phyloP scores from a whole-genome alignment of 2,113 vertebrate genomes.

The Eurystomus gularis region DNA sequence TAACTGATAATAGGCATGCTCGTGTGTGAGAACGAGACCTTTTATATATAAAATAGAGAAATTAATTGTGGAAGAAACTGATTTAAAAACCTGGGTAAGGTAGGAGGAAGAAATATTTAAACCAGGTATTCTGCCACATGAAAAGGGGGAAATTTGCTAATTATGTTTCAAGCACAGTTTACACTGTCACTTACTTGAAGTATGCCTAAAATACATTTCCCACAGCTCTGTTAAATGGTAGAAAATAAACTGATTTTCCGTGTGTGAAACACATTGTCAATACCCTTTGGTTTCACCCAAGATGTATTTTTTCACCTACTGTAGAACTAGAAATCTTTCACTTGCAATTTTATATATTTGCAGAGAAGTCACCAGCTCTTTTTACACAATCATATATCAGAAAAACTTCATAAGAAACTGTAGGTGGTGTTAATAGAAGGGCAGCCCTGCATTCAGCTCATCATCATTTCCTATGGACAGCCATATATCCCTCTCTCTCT shows the following conservation, averaged over 20 bases:
- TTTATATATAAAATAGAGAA: neutral
- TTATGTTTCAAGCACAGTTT: neutral
- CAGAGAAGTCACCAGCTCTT: neutral
- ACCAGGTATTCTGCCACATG: neutral
- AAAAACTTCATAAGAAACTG: neutral
- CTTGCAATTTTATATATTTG: neutral
- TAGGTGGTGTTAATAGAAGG: neutral
- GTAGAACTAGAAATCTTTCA: neutral
- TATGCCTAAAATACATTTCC: neutral
- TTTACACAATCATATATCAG: neutral
- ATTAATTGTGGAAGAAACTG: neutral
- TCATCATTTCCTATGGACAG: neutral
- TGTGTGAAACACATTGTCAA: neutral
- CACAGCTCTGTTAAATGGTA: constrained; percentile 1
- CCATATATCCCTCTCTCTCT: neutral
- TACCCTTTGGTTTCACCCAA: neutral
- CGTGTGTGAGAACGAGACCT: neutral
- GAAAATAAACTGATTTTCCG: constrained; percentile 37
- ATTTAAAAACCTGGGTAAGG: neutral
- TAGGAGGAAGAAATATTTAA: neutral
- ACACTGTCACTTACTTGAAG: neutral
- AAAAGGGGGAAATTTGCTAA: neutral
- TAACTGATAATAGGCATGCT: neutral
- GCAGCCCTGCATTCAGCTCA: neutral
- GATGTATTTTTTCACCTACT: neutral